Evolutionary conservation across 2,113 vertebrate species (phyloP).

Genomic region (Notechis scutatus): DNA sequence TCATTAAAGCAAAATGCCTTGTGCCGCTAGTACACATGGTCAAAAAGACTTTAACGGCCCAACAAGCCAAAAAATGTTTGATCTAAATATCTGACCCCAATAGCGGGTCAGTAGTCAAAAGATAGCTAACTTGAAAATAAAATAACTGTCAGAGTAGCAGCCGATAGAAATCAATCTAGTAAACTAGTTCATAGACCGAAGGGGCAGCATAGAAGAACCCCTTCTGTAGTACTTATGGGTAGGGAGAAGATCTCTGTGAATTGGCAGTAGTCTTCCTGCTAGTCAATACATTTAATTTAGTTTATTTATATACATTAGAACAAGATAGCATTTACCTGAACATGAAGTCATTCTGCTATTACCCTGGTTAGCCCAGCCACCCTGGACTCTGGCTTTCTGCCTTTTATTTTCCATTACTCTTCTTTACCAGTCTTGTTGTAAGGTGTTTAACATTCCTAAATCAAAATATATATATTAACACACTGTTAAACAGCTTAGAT

Average conservation of each 20-base stretch:
- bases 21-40: neutral
- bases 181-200: neutral
- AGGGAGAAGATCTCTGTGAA: neutral
- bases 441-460: neutral
- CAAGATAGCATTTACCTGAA: slow-evolving; percentile 58
- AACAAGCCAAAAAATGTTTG: neutral
- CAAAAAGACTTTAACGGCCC: neutral
- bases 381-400: slow-evolving; percentile 83
- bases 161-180: neutral
- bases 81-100: neutral
- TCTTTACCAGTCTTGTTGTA: slow-evolving; percentile 15
- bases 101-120: neutral
- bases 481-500: neutral
- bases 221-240: neutral
- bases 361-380: slow-evolving; percentile 80
- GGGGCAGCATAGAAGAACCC: neutral
- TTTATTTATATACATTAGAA: neutral
- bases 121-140: neutral
- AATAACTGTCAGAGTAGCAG: neutral
- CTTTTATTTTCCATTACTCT: slow-evolving; percentile 82
- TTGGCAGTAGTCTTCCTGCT: neutral
- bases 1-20: neutral
- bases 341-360: slow-evolving; percentile 51
- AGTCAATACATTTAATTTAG: neutral
- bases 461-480: neutral